Percentiles rank a stretch among this genome's conserved stretches.
Evolutionary conservation across 2,797 vertebrate genomes (phyloP).

Genomic region (Toxotes lorentzi): DNA sequence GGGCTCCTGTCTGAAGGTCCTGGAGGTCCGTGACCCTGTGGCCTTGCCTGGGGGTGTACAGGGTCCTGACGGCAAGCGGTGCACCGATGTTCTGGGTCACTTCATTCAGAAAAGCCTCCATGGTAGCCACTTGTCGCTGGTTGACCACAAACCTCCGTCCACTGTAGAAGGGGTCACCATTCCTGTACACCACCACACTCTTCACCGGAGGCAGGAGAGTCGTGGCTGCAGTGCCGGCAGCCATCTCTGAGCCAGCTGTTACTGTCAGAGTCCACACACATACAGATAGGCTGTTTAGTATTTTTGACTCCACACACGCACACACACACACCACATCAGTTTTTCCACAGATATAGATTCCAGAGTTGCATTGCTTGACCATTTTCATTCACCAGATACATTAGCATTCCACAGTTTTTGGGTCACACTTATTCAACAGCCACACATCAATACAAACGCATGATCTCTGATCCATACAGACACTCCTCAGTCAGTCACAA

Average conservation of each 20-base stretch:
- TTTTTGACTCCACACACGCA: constrained; percentile 3
- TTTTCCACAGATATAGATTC: background rate
- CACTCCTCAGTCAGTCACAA: constrained; percentile 58
- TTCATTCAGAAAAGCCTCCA: constrained; percentile 91
- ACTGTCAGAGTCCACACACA: constrained; percentile 13
- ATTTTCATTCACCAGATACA: constrained; percentile 8
- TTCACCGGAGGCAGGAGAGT: constrained; percentile 85
- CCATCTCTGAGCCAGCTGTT: constrained; percentile 68
- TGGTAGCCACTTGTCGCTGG: constrained; percentile 86
- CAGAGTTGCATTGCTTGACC: background rate
- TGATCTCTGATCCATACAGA: constrained; percentile 38
- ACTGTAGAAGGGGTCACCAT: constrained; percentile 90
- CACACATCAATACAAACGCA: constrained; percentile 35
- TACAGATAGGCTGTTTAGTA: background rate
- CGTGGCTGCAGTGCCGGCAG: constrained; percentile 63
- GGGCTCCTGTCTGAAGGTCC: constrained; percentile 86
- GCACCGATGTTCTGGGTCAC: constrained; percentile 88
- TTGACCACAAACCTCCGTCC: constrained; percentile 90
- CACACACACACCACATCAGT: background rate
- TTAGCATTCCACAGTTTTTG: constrained; percentile 6
- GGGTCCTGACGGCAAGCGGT: constrained; percentile 87
- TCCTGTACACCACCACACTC: constrained; percentile 90
- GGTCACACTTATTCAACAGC: constrained; percentile 10
- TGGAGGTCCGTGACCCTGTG: constrained; percentile 83
- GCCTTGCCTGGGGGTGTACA: constrained; percentile 89